Evolutionary conservation across 1,140 invertebrate genomes (phyloP).

Genomic region (Drosophila ananassae): DNA sequence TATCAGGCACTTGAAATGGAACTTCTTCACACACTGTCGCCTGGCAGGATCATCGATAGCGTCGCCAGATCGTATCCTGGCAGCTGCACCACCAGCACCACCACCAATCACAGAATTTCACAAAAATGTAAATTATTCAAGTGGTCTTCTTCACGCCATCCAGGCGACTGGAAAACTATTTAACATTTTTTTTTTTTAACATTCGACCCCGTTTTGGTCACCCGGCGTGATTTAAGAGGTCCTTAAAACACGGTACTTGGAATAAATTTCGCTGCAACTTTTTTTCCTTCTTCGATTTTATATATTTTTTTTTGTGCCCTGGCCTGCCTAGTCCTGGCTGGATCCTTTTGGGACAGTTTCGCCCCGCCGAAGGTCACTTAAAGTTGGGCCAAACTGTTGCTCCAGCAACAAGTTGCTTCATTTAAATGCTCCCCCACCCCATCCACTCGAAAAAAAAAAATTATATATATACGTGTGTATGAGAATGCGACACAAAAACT

Average conservation of each 20-base stretch:
- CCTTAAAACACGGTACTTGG: conserved; percentile 53
- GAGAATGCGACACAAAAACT: conserved; percentile 47
- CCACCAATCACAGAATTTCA: conserved; percentile 29
- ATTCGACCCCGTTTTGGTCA: conserved; percentile 35
- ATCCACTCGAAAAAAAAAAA: conserved; percentile 23
- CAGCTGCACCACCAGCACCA: conserved; percentile 27
- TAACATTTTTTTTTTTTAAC: conserved; percentile 21
- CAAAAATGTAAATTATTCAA: conserved; percentile 77
- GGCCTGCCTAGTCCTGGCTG: background rate
- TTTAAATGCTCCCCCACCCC: conserved; percentile 31
- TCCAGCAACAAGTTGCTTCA: conserved; percentile 53
- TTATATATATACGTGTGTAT: conserved; percentile 12
- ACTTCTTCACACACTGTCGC: conserved; percentile 73
- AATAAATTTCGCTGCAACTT: conserved; percentile 61
- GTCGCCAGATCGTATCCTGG: conserved; percentile 4
- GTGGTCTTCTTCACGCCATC: conserved; percentile 77
- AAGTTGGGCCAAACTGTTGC: conserved; percentile 69
- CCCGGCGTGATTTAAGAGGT: conserved; percentile 62
- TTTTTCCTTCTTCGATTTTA: conserved; percentile 5
- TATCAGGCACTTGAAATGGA: conserved; percentile 28
- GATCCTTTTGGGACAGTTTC: conserved; percentile 12
- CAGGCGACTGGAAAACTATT: conserved; percentile 54
- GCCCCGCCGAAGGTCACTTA: conserved; percentile 64
- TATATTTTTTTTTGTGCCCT: background rate
- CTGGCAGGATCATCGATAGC: conserved; percentile 63